phyloP scores from a whole-genome alignment of 1,140 invertebrate genomes.

The Lasaia peninsularis region DNA sequence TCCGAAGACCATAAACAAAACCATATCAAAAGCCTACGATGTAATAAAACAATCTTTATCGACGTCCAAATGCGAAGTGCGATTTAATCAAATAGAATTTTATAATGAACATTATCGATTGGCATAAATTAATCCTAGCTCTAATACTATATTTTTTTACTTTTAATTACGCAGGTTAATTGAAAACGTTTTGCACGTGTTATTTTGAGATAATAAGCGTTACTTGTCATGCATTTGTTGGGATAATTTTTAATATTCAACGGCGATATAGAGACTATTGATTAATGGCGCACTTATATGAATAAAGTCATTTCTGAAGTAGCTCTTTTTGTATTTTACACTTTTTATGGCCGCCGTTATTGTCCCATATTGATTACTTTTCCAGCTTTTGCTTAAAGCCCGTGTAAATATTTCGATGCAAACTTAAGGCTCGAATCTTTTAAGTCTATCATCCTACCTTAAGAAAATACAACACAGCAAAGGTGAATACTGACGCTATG shows the following conservation, averaged over 20 bases:
- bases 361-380: too few species aligned
- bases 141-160: conserved; percentile 57
- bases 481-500: too few species aligned
- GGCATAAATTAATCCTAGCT: conserved; percentile 52
- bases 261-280: neutral
- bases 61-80: conserved; percentile 19
- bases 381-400: too few species aligned
- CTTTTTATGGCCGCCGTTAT: too few species aligned
- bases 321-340: too few species aligned
- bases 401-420: too few species aligned
- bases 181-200: conserved; percentile 46
- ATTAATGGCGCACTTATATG: neutral
- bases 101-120: conserved; percentile 54
- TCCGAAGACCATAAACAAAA: neutral
- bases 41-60: conserved; percentile 24
- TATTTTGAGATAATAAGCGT: conserved; percentile 31
- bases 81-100: conserved; percentile 42
- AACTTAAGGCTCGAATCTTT: too few species aligned
- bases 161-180: conserved; percentile 61
- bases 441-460: too few species aligned
- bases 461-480: too few species aligned
- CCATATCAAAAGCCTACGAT: neutral
- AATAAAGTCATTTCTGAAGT: neutral
- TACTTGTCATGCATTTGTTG: conserved; percentile 24
- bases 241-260: conserved; percentile 7